Base-by-base conservation (phyloP, 2,797 vertebrate species). In the Columba guinea region DNA sequence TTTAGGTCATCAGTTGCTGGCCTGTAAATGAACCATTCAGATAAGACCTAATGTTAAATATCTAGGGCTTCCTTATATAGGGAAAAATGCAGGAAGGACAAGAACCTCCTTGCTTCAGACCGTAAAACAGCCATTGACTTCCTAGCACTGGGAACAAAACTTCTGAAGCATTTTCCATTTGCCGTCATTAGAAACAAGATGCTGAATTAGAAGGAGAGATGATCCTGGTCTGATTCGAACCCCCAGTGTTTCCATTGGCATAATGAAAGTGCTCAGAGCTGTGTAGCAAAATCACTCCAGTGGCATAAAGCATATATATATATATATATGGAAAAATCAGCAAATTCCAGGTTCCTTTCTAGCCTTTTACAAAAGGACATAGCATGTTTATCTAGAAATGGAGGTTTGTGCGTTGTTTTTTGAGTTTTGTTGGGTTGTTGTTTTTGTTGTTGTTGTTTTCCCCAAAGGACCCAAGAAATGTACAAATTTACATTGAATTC, bases 11-110 rank as follows among this genome's bases (percentile, higher is more conserved):
- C 74, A 86, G 52, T 75, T 80, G 56, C 60, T 83, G 83, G 74
- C 83, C 63, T 89, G 44, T 41, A 82, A 93, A 84, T 80, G 63
- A 87, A n/a, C 67, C 67, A 62, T 34, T 69, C 63, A 93, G 91
- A 51, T 60, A 90, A 93, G 37, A 68, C 75, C 41, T 48, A 22
- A 65, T n/a, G 51, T 71, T 85, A 82, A 89, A 67, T 87, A 93
- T 44, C 60, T 73, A n/a, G 39, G 60, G 41, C 30, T 90, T 63
- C 27, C 30, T 84, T 53, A 48, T 22, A 49, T 8, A 82, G 28
- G 41, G 16, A 52, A 52, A 39, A 88, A 68, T 22, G 53, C n/a
- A 63, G 56, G 41, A 60, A 82, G 52, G 74, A 58, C 53, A 82
- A 90, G 81, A 80, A 91, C 58, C 59, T 87, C 62, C 49, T 67